These are phyloP conservation scores for Ormyrus rosae DNA, from an alignment of 2,888 invertebrate genomes.

Conservation along the genomic window DNA sequence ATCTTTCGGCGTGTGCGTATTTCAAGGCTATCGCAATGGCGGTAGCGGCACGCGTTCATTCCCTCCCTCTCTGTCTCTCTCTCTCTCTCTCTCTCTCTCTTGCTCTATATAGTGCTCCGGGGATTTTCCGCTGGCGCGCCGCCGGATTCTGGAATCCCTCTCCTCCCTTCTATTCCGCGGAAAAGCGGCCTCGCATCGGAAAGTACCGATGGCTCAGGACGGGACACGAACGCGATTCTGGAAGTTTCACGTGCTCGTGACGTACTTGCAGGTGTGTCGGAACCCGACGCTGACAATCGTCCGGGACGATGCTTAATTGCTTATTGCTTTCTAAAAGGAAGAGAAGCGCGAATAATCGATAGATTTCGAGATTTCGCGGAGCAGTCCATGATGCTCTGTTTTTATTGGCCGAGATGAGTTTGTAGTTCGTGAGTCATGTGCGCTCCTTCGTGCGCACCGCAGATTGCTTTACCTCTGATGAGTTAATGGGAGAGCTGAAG, in stretches of 20 bases:
- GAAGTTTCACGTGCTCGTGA: conserved; percentile 45
- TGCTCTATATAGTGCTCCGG: background rate
- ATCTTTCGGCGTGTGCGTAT: conserved; percentile 20
- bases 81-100: too few relatives aligned
- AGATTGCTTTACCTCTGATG: too few relatives aligned
- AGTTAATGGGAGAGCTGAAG: too few relatives aligned
- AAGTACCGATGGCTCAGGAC: background rate
- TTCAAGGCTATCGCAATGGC: conserved; percentile 55
- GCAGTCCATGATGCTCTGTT: too few relatives aligned
- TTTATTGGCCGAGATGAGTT: too few relatives aligned
- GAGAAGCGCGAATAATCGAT: too few relatives aligned
- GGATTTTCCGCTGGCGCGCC: conserved; percentile 24
- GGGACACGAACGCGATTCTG: conserved; percentile 26
- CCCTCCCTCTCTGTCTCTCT: background rate
- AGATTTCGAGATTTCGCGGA: too few relatives aligned
- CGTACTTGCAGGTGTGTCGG: too few relatives aligned
- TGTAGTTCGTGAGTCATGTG: too few relatives aligned
- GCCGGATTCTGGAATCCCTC: conserved; percentile 4
- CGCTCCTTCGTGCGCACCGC: too few relatives aligned
- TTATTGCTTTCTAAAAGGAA: too few relatives aligned
- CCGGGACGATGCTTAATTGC: too few relatives aligned
- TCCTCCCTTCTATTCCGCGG: background rate
- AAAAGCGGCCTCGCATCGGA: conserved; percentile 9
- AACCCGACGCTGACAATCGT: background rate
- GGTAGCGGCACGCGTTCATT: conserved; percentile 19